These are phyloP conservation scores for Pluvialis apricaria DNA, from an alignment of 2,113 vertebrate species.

Conservation along the genomic window DNA sequence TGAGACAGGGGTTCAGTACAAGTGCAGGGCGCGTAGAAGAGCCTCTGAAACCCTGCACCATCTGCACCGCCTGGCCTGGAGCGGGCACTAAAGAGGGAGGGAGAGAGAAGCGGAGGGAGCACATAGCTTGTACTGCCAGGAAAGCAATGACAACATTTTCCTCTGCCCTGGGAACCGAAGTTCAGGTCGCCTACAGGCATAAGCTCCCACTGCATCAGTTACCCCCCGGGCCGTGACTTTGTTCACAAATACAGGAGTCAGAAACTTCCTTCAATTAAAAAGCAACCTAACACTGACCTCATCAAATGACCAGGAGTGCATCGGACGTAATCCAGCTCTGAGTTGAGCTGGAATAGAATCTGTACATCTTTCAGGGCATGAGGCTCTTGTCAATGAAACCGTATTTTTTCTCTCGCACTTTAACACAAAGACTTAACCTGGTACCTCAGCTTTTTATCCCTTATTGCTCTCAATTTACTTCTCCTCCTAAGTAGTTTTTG, in stretches of 20 bases:
- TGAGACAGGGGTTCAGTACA: background rate
- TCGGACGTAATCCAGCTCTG: background rate
- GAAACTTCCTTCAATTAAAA: background rate
- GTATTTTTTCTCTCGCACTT: background rate
- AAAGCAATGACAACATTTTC: background rate
- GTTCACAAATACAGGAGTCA: background rate
- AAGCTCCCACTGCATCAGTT: background rate
- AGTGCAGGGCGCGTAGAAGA: background rate
- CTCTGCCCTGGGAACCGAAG: background rate
- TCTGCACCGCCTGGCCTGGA: background rate
- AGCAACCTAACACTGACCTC: background rate
- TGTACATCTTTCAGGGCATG: background rate
- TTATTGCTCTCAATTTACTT: background rate
- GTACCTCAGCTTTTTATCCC: background rate
- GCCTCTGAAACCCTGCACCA: background rate
- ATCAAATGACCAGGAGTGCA: background rate
- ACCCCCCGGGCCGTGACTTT: rapidly evolving
- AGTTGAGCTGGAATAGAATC: background rate
- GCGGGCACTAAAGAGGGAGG: background rate
- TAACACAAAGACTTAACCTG: background rate
- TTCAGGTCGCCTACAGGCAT: background rate
- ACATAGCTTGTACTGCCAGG: background rate
- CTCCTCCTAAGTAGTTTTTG: background rate
- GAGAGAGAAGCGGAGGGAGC: background rate
- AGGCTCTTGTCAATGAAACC: background rate